These are phyloP conservation scores for Cistogaster globosa DNA, from an alignment of 2,888 invertebrate genomes.

Conservation along the genomic window DNA sequence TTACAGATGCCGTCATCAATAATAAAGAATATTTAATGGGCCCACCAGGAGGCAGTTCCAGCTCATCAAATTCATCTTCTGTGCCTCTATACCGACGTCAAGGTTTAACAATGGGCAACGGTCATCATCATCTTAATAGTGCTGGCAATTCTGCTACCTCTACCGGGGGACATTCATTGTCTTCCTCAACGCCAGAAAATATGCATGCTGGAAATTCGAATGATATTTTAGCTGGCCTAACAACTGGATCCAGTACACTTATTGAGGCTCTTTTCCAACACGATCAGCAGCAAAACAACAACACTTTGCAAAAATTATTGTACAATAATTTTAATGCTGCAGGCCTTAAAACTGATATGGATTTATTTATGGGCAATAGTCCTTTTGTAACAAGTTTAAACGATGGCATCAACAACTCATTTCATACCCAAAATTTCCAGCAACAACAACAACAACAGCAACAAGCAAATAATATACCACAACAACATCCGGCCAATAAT, in stretches of 20 bases:
- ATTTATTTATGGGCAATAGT: slow-evolving; percentile 76
- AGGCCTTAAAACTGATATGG: slow-evolving; percentile 77
- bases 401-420: slow-evolving; percentile 67
- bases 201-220: slow-evolving; percentile 74
- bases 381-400: slow-evolving; percentile 57
- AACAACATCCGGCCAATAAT: slow-evolving; percentile 69
- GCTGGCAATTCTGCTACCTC: slow-evolving; percentile 73
- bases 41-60: slow-evolving; percentile 66
- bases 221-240: slow-evolving; percentile 75
- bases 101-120: slow-evolving; percentile 79
- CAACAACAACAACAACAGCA: slow-evolving; percentile 53
- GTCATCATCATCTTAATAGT: slow-evolving; percentile 67
- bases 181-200: slow-evolving; percentile 77
- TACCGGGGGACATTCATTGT: slow-evolving; percentile 75
- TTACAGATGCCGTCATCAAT: slow-evolving; percentile 72
- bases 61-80: slow-evolving; percentile 76
- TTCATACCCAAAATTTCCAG: slow-evolving; percentile 67
- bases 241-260: slow-evolving; percentile 77
- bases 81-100: slow-evolving; percentile 84
- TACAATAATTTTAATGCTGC: slow-evolving; percentile 78
- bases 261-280: slow-evolving; percentile 81
- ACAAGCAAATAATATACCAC: slow-evolving; percentile 65
- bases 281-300: slow-evolving; percentile 71
- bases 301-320: slow-evolving; percentile 74
- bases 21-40: slow-evolving; percentile 74